These are phyloP conservation scores for Eupithecia pulchellata DNA, from an alignment of 2,888 invertebrate species.

Conservation along the genomic window DNA sequence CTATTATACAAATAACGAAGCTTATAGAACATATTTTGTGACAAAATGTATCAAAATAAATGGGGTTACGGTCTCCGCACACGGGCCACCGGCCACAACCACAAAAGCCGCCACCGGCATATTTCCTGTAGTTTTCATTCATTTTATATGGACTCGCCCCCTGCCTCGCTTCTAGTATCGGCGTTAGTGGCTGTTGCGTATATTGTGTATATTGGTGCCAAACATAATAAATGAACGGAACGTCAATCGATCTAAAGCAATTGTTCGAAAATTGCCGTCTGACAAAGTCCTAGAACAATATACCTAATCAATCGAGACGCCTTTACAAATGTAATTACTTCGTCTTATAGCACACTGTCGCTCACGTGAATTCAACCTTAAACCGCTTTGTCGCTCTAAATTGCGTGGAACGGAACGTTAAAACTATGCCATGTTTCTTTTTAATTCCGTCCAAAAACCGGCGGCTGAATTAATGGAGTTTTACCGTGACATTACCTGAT, in stretches of 20 bases:
- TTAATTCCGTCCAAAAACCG: conserved; percentile 29
- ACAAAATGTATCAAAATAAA: too few species aligned
- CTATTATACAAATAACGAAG: too few species aligned
- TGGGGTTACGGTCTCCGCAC: too few species aligned
- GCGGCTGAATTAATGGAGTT: conserved; percentile 37
- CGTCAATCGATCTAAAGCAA: not conserved
- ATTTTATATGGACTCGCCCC: too few species aligned
- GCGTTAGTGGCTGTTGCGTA: too few species aligned
- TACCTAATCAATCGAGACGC: not conserved
- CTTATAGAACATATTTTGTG: too few species aligned
- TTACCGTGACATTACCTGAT: conserved; percentile 42
- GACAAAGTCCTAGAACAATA: not conserved
- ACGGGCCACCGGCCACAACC: too few species aligned
- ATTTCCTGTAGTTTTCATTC: too few species aligned
- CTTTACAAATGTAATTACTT: not conserved
- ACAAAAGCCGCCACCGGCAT: too few species aligned
- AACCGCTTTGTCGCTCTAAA: conserved; percentile 10
- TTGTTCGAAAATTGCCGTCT: not conserved
- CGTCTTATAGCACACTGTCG: not conserved
- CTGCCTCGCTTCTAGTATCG: too few species aligned
- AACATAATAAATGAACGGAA: too few species aligned
- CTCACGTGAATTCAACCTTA: conserved; percentile 1
- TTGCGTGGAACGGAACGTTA: conserved; percentile 28
- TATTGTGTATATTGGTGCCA: too few species aligned
- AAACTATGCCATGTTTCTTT: conserved; percentile 36